Evolutionary conservation across 2,113 vertebrate species (phyloP).

Genomic region (Gasterosteus nipponicus): DNA sequence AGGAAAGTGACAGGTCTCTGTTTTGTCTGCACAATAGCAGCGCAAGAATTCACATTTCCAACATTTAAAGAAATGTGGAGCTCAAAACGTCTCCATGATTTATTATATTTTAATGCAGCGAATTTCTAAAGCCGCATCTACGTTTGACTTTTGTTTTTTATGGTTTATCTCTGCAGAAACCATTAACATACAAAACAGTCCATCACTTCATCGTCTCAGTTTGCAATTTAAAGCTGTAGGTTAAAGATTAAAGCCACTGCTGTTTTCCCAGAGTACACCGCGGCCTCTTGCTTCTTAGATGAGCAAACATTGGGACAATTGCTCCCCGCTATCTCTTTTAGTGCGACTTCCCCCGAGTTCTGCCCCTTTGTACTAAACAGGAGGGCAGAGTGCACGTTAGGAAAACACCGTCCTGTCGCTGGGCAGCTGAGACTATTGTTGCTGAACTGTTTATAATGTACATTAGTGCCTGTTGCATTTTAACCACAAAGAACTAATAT

Average conservation of each 20-base stretch:
- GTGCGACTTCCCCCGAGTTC: background rate
- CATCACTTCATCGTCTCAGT: background rate
- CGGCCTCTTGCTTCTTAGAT: no score
- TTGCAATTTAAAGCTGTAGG: background rate
- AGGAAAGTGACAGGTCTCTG: background rate
- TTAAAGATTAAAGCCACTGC: background rate
- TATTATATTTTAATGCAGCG: background rate
- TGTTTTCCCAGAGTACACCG: background rate
- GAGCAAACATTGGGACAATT: no score
- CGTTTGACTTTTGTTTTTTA: background rate
- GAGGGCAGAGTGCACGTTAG: slow-evolving; percentile 42
- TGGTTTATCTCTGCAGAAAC: background rate
- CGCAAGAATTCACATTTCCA: background rate
- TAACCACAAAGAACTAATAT: slow-evolving; percentile 25
- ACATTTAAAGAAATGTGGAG: background rate
- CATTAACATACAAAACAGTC: background rate
- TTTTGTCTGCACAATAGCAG: background rate
- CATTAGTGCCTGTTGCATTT: slow-evolving; percentile 1
- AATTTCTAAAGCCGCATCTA: background rate
- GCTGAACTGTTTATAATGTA: background rate
- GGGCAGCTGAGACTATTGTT: background rate
- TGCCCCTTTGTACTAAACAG: slow-evolving; percentile 25
- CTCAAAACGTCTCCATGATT: fast-evolving
- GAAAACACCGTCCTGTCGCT: slow-evolving; percentile 6
- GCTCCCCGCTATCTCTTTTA: background rate